Evolutionary conservation across 2,888 invertebrate species (phyloP).

Genomic region (Mamestra brassicae): DNA sequence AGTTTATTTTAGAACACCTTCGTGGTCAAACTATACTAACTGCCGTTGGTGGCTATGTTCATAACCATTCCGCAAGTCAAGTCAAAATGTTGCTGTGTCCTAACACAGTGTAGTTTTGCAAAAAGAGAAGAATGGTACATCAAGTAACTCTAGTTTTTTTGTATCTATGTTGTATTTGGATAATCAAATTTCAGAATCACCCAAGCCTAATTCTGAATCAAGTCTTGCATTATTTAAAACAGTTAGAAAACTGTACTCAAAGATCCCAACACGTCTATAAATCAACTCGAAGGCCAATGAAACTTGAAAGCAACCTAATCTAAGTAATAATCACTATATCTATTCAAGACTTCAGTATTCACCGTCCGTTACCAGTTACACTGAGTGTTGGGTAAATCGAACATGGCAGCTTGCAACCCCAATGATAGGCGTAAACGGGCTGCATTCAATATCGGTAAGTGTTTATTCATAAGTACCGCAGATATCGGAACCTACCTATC

Average conservation of each 20-base stretch:
- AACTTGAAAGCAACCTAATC: conserved; percentile 20
- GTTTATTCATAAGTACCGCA: conserved; percentile 69
- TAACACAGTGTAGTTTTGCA: too few species aligned
- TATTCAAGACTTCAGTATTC: conserved; percentile 46
- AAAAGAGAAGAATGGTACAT: too few species aligned
- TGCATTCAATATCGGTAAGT: conserved; percentile 72
- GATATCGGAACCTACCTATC: conserved; percentile 60
- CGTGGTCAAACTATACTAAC: background rate
- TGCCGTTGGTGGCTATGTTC: too few species aligned
- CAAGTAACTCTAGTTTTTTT: background rate
- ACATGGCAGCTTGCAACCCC: conserved; percentile 55
- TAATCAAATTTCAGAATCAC: background rate
- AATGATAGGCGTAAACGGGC: conserved; percentile 66
- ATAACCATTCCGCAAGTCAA: too few species aligned
- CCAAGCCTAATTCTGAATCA: background rate
- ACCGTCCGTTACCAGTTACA: conserved; percentile 27
- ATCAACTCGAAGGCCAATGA: conserved; percentile 3
- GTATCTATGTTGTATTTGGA: background rate
- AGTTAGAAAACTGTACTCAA: background rate
- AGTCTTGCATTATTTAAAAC: too few species aligned
- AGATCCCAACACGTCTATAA: background rate
- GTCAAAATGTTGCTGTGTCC: too few species aligned
- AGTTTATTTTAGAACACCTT: background rate
- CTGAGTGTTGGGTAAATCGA: conserved; percentile 50
- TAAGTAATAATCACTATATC: conserved; percentile 46